Evolutionary conservation across 2,888 invertebrate genomes (phyloP), one percentile per base, ranked within the genome.

Genomic region (Limenitis camilla): DNA sequence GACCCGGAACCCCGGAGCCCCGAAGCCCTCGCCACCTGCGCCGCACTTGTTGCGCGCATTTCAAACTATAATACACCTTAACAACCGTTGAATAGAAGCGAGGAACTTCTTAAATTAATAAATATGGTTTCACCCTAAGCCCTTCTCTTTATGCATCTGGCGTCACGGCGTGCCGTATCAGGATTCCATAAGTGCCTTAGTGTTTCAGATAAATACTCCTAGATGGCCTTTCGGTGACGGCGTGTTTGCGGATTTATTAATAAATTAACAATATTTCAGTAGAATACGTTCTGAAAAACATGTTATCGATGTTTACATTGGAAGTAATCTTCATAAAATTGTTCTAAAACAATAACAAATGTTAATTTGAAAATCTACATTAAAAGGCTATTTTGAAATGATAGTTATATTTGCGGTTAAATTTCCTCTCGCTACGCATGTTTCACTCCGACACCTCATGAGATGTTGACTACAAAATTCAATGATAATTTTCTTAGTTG

Each of bases 11-110:
- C 19, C 19, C 19, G 19, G 19, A 19, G 3, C 19, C 19, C 19
- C 19, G 19, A 3, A 19, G n/a, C 19, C 19, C 19, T 19, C 19
- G 64, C 67, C 66, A 70, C 70, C 78, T 81, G 82, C 83, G 81
- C 81, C 78, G 74, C 81, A 84, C 84, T 84, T 84, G 84, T 84
- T 85, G 84, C 83, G 84, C 84, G 78, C 73, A 72, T 40, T 35
- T 55, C 40, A 28, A 35, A 43, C 19, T 19, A 19, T 19, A 19
- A 19, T 19, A 19, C 19, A 49, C 45, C 42, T 49, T 49, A 45
- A 50, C 35, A 19, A 31, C 40, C 49, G 30, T 41, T 39, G 10
- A 44, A 55, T 55, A 55, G 43, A 47, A 48, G 43, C 43, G 31
- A 45, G 19, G 27, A 49, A 49, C 11, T 49, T 49, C 45, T 31